Evolutionary conservation across 2,888 invertebrate genomes (phyloP).

Genomic region (Nemurella pictetii): DNA sequence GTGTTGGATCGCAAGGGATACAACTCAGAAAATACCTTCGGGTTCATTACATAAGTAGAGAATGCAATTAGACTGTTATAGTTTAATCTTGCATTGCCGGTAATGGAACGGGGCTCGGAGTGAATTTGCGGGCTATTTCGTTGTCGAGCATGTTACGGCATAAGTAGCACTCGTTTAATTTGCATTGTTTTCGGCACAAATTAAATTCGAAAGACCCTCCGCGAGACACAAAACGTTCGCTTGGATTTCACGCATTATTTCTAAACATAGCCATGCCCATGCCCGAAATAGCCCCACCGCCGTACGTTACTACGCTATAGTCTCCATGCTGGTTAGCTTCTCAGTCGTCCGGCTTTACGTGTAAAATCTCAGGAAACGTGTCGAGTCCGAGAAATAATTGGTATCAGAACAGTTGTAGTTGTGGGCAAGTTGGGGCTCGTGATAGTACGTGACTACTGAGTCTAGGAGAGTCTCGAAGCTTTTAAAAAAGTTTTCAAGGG

Average conservation of each 20-base stretch:
- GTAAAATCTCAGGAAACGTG: not conserved
- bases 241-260: constrained; percentile 5
- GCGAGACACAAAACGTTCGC: not conserved
- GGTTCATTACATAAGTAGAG: not conserved
- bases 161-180: not conserved
- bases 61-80: not conserved
- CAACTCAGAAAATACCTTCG: not conserved
- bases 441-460: not conserved
- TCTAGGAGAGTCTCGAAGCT: not conserved
- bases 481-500: not conserved
- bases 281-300: constrained; percentile 22
- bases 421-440: not conserved
- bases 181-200: not conserved
- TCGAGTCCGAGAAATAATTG: not conserved
- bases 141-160: too few relatives aligned
- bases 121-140: too few relatives aligned
- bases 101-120: too few relatives aligned
- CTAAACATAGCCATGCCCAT: constrained; percentile 7
- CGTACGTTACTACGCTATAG: not conserved
- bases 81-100: not conserved
- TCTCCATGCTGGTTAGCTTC: not conserved
- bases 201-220: not conserved
- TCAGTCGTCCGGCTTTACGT: not conserved
- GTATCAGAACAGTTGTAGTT: not conserved
- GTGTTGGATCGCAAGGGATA: not conserved